Evolutionary conservation across 2,797 vertebrate genomes (phyloP), one percentile per base, ranked within the genome.

Genomic region (Schizopygopsis malacanthus): DNA sequence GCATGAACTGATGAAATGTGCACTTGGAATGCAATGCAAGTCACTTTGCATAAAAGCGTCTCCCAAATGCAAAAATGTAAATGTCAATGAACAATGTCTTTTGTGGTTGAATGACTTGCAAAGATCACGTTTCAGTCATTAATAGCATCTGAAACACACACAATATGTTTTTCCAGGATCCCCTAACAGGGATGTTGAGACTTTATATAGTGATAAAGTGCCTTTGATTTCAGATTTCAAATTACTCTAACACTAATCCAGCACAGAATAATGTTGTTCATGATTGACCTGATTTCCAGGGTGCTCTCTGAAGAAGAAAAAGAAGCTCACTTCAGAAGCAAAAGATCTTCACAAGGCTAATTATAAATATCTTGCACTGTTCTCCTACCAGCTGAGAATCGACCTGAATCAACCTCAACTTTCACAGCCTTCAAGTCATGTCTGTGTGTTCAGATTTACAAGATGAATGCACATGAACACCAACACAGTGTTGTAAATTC

Each of bases 201-300:
- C 37, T 41, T 59, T n/a, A 20, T 9, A 22, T 4, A 59, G 52
- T 59, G 75, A 78, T 59, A 78, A 78, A 78, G 54, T 59, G 54
- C 37, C 13, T 77, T 59, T 77, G 52, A 77, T n/a, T 77, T 39
- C 8, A 78, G 22, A 61, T 43, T 83, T 25, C 56, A 50, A 9
- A 61, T 65, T 73, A 45, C 11, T 82, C 41, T 43, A 25, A n/a
- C 41, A 50, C 1, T 47, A 52, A 65, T 76, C 59, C 59, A 41
- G 71, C 54, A 69, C 33, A 22, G 73, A 78, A 56, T 63, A 70
- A 69, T 12, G 16, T 50, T 45, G 63, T 84, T 78, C 37, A 20
- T 77, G 63, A 84, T 77, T 79, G 83, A 84, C 75, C 75, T 78
- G 47, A 69, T 84, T 84, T 78, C 37, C 28, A 43, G 33, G 59